A percentile compares a stretch with the other conserved stretches of the same genome.
Evolutionary conservation across 2,888 invertebrate species (phyloP).

Genomic region (Schizaphis graminum): DNA sequence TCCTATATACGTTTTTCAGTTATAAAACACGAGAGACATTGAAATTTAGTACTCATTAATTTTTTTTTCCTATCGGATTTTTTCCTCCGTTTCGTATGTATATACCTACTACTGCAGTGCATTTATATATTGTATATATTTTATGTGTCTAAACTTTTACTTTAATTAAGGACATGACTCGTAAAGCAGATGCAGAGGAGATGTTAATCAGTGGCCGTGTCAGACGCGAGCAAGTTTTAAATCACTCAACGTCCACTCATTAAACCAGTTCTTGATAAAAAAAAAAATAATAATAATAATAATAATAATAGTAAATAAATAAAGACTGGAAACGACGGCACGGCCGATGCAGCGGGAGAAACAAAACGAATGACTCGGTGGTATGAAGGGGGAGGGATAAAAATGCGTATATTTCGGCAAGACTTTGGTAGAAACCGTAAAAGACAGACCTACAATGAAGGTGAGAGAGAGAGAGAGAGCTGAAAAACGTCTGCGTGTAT

Average conservation of each 20-base stretch:
- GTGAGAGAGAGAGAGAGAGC: background rate
- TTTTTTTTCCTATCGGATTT: constrained; percentile 54
- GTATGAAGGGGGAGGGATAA: background rate
- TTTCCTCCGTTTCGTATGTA: constrained; percentile 4
- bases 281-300: constrained; percentile 38
- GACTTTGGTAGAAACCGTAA: background rate
- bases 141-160: constrained; percentile 63
- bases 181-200: constrained; percentile 59
- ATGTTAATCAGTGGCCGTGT: constrained; percentile 65
- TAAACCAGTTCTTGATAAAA: constrained; percentile 63
- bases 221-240: constrained; percentile 63
- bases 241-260: constrained; percentile 64
- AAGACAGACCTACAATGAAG: background rate
- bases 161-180: constrained; percentile 64
- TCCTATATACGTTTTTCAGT: constrained; percentile 37
- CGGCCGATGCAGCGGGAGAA: background rate
- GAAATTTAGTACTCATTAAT: constrained; percentile 64
- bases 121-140: background rate
- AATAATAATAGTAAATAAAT: constrained; percentile 40
- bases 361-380: background rate
- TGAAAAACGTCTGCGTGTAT: background rate
- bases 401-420: constrained; percentile 33
- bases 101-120: background rate
- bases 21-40: constrained; percentile 57
- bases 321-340: constrained; percentile 14